Evolutionary conservation across 2,888 invertebrate species (phyloP), one percentile per base, ranked within the genome.

Genomic region (Pteria penguin): DNA sequence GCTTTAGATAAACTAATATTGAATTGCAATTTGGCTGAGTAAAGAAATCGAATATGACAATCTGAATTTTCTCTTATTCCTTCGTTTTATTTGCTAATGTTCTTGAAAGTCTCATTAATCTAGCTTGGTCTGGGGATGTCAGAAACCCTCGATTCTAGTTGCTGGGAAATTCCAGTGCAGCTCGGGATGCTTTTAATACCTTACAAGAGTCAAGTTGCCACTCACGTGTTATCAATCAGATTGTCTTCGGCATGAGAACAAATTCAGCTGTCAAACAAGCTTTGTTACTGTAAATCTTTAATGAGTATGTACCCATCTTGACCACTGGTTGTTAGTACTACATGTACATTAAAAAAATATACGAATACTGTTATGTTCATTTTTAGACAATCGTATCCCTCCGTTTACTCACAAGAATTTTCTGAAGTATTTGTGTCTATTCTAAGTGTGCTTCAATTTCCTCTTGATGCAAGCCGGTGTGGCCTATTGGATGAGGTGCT

Each of bases 11-110:
- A 55, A 55, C 57, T 31, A 68, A 54, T 55, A 68, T 68, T 68
- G 68, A 68, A 68, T 52, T 52, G 55, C 68, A 68, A 68, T 68
- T 68, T 68, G 57, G 32, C 31, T 31, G 57, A 32, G 31, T 29
- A 68, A 68, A 57, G 66, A 68, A 45, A 68, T 68, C 68, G 68
- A 68, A 68, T 57, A 55, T 68, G 68, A 68, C 68, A 68, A 57
- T 68, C 57, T 32, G 68, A 55, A 68, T 68, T 54, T 57, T 55
- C 55, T 68, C 55, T 68, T 33, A 31, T 68, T 68, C 60, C 60
- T 26, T 60, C 26, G 60, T 24, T 60, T 60, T 60, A 60, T 60
- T 60, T 60, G 60, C 27, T 60, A 60, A 60, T 60, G 60, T 26
- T 27, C 60, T 60, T 60, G 27, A 60, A 60, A 60, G 60, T 27